Conservation (phyloP, 1,140 invertebrate species). For the Pseudomyrmex pallidus region DNA sequence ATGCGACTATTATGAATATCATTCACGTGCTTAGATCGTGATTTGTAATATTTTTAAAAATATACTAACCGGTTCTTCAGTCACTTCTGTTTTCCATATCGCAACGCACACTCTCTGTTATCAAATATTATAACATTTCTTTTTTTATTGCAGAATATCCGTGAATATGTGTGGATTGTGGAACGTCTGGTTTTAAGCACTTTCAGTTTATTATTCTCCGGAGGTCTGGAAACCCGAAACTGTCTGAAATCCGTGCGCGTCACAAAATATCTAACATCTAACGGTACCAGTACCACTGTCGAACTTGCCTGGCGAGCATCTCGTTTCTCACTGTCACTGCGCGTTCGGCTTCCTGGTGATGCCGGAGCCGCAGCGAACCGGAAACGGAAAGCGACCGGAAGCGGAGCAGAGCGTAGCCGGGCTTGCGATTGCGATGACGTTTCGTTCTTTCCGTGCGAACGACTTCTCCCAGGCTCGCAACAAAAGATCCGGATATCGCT, state of each 20-base stretch:
- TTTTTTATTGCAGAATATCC: no score
- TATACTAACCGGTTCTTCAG: no score
- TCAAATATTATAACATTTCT: no score
- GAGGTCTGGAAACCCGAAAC: background rate
- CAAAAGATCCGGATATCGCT: slow-evolving; percentile 57
- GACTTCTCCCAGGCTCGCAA: background rate
- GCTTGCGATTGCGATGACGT: slow-evolving; percentile 22
- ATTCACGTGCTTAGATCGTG: no score
- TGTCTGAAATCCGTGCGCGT: background rate
- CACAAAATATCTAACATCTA: background rate
- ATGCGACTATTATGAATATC: no score
- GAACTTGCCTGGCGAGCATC: slow-evolving; percentile 15
- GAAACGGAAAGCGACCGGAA: slow-evolving; percentile 27
- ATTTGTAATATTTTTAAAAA: no score
- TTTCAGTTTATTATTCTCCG: no score
- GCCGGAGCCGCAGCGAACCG: background rate
- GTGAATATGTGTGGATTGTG: no score
- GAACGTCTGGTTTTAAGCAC: no score
- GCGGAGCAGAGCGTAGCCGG: background rate
- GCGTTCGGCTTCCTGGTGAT: slow-evolving; percentile 27
- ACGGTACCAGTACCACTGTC: background rate
- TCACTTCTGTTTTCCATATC: no score
- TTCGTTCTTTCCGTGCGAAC: background rate
- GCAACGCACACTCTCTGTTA: no score
- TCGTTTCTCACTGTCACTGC: slow-evolving; percentile 6